These are phyloP conservation scores for Heliocidaris tuberculata DNA, from an alignment of 35 echinoderm and acorn worm genomes.

Conservation along the genomic window DNA sequence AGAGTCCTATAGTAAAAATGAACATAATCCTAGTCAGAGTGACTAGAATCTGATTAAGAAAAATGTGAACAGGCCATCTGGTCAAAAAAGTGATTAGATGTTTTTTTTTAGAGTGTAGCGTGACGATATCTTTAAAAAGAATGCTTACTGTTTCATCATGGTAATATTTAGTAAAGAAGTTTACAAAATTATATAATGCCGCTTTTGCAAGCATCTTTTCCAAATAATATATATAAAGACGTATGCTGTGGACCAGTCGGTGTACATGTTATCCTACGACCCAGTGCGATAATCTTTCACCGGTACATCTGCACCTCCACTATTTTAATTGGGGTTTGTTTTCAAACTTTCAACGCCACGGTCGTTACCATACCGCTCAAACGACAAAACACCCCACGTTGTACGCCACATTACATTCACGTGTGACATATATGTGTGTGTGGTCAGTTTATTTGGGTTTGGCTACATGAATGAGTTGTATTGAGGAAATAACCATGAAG, in stretches of 20 bases:
- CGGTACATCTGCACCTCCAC: background rate
- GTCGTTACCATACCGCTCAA: background rate
- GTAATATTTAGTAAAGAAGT: too few species aligned
- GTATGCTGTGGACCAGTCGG: background rate
- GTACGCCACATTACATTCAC: background rate
- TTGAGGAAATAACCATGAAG: constrained; percentile 36
- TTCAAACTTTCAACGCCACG: constrained; percentile 10
- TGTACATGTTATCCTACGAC: background rate
- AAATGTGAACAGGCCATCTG: too few species aligned
- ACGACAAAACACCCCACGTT: background rate
- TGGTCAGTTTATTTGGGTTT: constrained; percentile 36
- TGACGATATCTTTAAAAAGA: too few species aligned
- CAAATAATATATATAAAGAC: background rate
- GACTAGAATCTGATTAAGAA: too few species aligned
- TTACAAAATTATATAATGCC: too few species aligned
- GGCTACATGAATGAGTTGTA: constrained; percentile 29
- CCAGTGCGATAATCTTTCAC: background rate
- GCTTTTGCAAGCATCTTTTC: too few species aligned
- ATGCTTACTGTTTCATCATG: too few species aligned
- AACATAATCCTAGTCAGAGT: too few species aligned
- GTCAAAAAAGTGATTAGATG: too few species aligned
- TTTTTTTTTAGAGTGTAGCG: too few species aligned
- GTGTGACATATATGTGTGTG: background rate
- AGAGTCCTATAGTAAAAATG: too few species aligned
- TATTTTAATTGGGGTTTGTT: constrained; percentile 18